Evolutionary conservation across 1,140 invertebrate species (phyloP).

Genomic region (Bombus vancouverensis): DNA sequence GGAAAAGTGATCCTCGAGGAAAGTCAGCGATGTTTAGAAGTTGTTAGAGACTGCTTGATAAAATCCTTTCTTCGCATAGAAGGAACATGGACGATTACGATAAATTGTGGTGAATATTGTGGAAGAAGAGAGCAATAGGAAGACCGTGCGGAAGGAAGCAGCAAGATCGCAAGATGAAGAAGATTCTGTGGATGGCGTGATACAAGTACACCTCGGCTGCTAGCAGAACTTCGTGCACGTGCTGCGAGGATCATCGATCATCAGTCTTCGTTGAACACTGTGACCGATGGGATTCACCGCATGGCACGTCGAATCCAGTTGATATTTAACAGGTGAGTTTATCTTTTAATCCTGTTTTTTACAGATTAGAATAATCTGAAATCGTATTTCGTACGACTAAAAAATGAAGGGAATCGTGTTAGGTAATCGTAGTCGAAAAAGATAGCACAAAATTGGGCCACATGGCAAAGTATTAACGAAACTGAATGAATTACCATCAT

Average conservation of each 20-base stretch:
- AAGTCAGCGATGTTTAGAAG: not conserved
- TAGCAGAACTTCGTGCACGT: constrained; percentile 40
- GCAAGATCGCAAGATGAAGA: not conserved
- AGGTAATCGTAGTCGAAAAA: not conserved
- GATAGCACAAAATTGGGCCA: too few species aligned
- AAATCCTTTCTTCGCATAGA: not conserved
- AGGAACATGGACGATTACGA: not conserved
- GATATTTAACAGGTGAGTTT: constrained; percentile 60
- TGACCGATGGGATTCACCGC: constrained; percentile 41
- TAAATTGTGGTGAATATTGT: constrained; percentile 21
- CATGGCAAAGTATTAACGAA: not conserved
- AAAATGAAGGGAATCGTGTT: too few species aligned
- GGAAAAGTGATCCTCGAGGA: not conserved
- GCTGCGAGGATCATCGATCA: constrained; percentile 51
- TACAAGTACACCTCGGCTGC: not conserved
- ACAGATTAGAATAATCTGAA: not conserved
- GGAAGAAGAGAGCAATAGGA: not conserved
- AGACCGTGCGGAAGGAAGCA: not conserved
- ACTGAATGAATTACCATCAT: not conserved
- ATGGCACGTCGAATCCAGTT: constrained; percentile 50
- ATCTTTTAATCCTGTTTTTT: too few species aligned
- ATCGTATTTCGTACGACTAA: too few species aligned
- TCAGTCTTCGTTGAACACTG: constrained; percentile 14
- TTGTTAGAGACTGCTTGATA: not conserved
- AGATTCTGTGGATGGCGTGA: not conserved